Conservation (phyloP, 2,797 vertebrate genomes). For the Coendou prehensilis region DNA sequence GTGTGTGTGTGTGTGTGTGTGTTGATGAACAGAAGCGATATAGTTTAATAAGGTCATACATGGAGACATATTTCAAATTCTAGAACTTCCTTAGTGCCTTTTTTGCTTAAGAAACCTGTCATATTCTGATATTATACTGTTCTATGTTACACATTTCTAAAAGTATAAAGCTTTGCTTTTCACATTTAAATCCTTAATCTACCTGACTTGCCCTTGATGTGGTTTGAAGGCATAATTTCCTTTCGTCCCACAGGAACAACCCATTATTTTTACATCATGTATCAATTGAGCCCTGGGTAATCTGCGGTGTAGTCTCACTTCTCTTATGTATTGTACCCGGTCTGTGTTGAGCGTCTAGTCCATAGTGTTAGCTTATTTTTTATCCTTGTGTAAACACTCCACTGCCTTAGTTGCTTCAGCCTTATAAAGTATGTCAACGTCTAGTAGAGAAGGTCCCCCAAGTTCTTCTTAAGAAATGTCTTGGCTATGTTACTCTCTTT, state of each 20-base stretch:
- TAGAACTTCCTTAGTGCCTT: slow-evolving; percentile 66
- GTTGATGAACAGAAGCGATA: slow-evolving; percentile 56
- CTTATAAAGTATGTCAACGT: not conserved
- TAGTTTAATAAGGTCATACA: slow-evolving; percentile 50
- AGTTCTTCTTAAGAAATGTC: not conserved
- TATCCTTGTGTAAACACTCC: not conserved
- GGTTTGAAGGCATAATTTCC: not conserved
- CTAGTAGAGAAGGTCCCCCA: not conserved
- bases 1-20: not conserved
- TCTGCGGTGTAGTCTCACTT: not conserved
- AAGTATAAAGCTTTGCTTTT: slow-evolving; percentile 13
- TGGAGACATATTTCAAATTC: slow-evolving; percentile 34
- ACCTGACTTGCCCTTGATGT: not conserved
- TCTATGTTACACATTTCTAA: slow-evolving; percentile 9
- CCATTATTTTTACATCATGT: not conserved
- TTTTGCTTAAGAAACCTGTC: slow-evolving; percentile 39
- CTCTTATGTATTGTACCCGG: not conserved
- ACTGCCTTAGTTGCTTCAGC: not conserved
- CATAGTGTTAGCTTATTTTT: not conserved
- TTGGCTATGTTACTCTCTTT: not conserved
- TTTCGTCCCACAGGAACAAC: not conserved
- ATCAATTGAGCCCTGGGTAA: not conserved
- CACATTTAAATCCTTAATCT: not conserved
- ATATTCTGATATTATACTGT: not conserved
- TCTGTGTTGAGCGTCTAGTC: not conserved